Evolutionary conservation across 2,113 vertebrate genomes (phyloP).

Genomic region (Apistogramma diplotaenia): DNA sequence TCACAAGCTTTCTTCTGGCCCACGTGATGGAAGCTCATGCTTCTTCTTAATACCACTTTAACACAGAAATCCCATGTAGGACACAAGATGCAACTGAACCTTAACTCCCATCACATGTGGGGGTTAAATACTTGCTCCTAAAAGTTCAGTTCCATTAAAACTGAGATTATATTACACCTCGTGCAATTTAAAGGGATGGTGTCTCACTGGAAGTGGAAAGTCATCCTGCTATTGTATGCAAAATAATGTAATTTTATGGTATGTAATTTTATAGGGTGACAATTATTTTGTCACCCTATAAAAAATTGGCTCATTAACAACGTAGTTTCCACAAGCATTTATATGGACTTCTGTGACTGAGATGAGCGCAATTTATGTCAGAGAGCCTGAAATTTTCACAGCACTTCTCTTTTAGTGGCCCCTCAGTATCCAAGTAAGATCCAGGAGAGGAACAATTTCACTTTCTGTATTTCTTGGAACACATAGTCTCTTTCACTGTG

Average conservation of each 20-base stretch:
- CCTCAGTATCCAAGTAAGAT: not conserved
- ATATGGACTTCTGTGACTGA: not conserved
- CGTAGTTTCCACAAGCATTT: not conserved
- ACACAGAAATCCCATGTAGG: not conserved
- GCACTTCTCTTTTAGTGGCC: not conserved
- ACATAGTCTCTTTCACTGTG: not conserved
- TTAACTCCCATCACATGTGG: not conserved
- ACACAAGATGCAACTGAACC: not conserved
- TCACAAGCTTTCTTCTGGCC: not conserved
- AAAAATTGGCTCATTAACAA: not conserved
- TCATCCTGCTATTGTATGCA: not conserved
- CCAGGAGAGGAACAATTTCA: not conserved
- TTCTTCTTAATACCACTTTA: not conserved
- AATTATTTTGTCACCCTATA: not conserved
- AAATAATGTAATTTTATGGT: not conserved
- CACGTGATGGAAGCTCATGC: not conserved
- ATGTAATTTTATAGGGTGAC: not conserved
- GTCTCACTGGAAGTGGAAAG: not conserved
- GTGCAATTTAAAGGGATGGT: not conserved
- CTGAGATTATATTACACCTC: not conserved
- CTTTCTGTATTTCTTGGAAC: not conserved
- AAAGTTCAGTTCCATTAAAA: not conserved
- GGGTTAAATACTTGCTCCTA: not conserved
- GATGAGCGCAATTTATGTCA: not conserved
- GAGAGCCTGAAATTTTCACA: not conserved